Percentiles rank a stretch among this genome's conserved stretches.
phyloP scores from a whole-genome alignment of 1,140 invertebrate species.

The Drosophila jambulina region DNA sequence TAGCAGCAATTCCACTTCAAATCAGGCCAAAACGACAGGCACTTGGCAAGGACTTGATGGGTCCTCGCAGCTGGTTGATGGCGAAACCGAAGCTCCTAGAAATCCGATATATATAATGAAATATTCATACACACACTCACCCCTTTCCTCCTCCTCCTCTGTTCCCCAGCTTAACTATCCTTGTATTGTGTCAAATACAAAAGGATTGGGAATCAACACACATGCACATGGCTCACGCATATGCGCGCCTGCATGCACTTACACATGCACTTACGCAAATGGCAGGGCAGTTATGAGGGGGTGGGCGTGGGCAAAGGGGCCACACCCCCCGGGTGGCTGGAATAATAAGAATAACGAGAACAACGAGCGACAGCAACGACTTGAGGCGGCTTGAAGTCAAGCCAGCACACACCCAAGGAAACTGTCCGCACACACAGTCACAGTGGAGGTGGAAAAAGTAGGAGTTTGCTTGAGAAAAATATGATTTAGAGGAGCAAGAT shows the following conservation, averaged over 20 bases:
- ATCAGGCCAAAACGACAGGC: conserved; percentile 58
- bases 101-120: conserved; percentile 80
- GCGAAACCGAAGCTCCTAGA: conserved; percentile 45
- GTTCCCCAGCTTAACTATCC: conserved; percentile 32
- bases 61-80: conserved; percentile 56
- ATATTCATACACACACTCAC: conserved; percentile 65
- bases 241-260: conserved; percentile 22
- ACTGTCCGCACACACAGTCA: not conserved
- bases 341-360: conserved; percentile 78
- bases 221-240: conserved; percentile 17
- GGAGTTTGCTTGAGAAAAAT: not conserved
- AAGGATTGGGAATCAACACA: conserved; percentile 69
- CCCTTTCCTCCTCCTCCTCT: not conserved
- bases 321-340: conserved; percentile 23
- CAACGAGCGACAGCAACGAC: conserved; percentile 66
- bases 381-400: conserved; percentile 63
- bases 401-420: conserved; percentile 15
- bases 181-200: conserved; percentile 74
- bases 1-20: conserved; percentile 41
- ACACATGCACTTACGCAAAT: conserved; percentile 58
- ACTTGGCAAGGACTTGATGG: conserved; percentile 52
- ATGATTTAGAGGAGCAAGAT: not conserved
- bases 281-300: conserved; percentile 50
- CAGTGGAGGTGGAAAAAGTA: conserved; percentile 1
- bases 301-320: not conserved